These are phyloP conservation scores for Anarrhichthys ocellatus DNA, from an alignment of 2,113 vertebrate species.

Conservation along the genomic window DNA sequence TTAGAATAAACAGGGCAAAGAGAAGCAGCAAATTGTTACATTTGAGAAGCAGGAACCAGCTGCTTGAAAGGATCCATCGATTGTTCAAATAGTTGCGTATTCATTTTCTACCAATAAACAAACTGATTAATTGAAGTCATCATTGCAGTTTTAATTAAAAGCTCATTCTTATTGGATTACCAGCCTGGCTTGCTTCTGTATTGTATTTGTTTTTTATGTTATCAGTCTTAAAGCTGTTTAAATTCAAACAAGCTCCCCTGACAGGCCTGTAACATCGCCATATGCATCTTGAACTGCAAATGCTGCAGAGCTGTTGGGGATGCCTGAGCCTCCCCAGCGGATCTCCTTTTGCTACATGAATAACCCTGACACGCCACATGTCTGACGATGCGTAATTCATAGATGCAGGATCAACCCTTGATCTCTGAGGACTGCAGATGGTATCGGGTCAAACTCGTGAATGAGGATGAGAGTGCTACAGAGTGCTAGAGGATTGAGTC, in stretches of 20 bases:
- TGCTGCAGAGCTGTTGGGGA: constrained; percentile 5
- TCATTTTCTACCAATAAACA: not conserved
- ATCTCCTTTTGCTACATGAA: constrained; percentile 29
- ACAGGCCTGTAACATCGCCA: not conserved
- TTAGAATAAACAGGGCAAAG: not conserved
- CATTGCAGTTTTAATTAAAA: not conserved
- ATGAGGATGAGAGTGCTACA: constrained; percentile 10
- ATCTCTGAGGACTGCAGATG: constrained; percentile 60
- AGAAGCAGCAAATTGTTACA: not conserved
- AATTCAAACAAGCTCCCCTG: not conserved
- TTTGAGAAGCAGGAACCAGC: not conserved
- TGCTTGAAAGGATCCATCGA: too few species aligned
- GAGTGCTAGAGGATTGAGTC: not conserved
- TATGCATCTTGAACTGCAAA: constrained; percentile 4
- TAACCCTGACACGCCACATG: constrained; percentile 50
- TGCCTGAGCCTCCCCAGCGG: not conserved
- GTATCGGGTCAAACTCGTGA: constrained; percentile 45
- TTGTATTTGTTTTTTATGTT: not conserved
- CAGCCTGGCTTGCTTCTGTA: not conserved
- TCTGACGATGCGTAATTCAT: constrained; percentile 50
- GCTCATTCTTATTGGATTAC: too few species aligned
- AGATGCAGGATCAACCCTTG: constrained; percentile 38
- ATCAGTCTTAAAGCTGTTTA: not conserved
- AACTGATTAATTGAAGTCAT: not conserved
- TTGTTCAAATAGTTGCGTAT: not conserved